These are phyloP conservation scores for Caenorhabditis zanzibari DNA, from an alignment of 2,888 invertebrate species.

Conservation along the genomic window DNA sequence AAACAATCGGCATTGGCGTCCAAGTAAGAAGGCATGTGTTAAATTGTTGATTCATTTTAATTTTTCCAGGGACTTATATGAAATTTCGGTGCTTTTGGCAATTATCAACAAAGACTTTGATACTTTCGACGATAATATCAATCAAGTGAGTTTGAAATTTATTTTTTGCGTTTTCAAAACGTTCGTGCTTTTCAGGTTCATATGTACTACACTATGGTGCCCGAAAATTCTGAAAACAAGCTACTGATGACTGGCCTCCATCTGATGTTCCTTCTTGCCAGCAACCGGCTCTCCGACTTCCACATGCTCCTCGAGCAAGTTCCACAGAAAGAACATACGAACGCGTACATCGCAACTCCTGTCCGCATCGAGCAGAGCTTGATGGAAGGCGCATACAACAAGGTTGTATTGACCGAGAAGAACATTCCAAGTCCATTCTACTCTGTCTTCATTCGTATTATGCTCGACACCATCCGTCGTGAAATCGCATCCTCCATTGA, in stretches of 20 bases:
- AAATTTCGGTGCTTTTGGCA: constrained; percentile 97
- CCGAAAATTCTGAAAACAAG: constrained; percentile 91
- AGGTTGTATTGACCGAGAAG: constrained; percentile 93
- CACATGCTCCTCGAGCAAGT: constrained; percentile 94
- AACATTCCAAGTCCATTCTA: constrained; percentile 97
- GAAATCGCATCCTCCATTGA: constrained; percentile 98
- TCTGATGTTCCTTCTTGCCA: constrained; percentile 92
- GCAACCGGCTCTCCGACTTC: constrained; percentile 96
- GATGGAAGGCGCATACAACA: constrained; percentile 99
- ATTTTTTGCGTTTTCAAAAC: neutral
- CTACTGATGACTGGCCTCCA: constrained; percentile 96
- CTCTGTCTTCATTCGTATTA: constrained; percentile 96
- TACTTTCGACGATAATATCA: constrained; percentile 97
- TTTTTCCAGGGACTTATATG: constrained; percentile 90
- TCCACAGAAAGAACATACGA: constrained; percentile 93
- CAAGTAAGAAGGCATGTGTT: constrained; percentile 31
- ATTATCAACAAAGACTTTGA: constrained; percentile 94
- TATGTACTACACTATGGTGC: constrained; percentile 94
- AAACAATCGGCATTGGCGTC: constrained; percentile 34
- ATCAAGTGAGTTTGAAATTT: constrained; percentile 87
- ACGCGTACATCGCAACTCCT: constrained; percentile 95
- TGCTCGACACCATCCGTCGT: constrained; percentile 93
- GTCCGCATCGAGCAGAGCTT: constrained; percentile 97
- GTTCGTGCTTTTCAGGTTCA: constrained; percentile 83
- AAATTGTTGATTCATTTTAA: neutral